Base-by-base conservation (phyloP, 2,797 vertebrate genomes). In the Parambassis ranga region DNA sequence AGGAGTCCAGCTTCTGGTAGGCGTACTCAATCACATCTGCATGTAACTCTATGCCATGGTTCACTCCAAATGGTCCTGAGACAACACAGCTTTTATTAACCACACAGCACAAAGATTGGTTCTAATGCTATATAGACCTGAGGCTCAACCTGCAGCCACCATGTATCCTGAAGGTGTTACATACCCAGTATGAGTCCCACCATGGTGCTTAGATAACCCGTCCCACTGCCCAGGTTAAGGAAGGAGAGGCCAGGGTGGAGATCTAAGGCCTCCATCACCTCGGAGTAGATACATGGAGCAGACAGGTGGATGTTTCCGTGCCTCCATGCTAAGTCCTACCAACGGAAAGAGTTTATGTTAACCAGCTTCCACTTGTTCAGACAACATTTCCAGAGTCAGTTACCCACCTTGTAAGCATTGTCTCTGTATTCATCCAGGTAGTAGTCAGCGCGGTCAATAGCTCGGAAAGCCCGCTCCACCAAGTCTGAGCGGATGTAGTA, bases 221-320 rank as follows among this genome's bases (percentile, higher is more conserved):
- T 99, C 56, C 97, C 97, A 24, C 97, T 98, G 87, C 97, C 97
- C 24, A 99, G 90, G 79, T 99, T 99, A 65, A 98, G 91, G 84
- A 99, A 98, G 0, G 97, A 97, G 57, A 98, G 92, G 10, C 96
- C 95, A 0, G 95, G 96, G n/a, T 95, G 94, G 27, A 99, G 90
- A 50, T 99, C 95, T 87, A 99, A 71, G 16, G 97, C 97, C 85
- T 99, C 97, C 97, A 99, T 98, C 83, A 99, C 97, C 79, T 99
- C 97, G 0, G 97, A 99, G 90, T 98, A 99, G 90, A 98, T 98
- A 53, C 97, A 99, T 0, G 97, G 97, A 8, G 97, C 97, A 0
- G 96, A 99, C 27, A 98, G 92, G 73, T 98, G 97, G 81, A 99
- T 96, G 87, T 98, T 98, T 3, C 96, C 96, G 24, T 98, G 96